Conservation (phyloP, 1,140 invertebrate species). For the Macrobrachium nipponense region DNA sequence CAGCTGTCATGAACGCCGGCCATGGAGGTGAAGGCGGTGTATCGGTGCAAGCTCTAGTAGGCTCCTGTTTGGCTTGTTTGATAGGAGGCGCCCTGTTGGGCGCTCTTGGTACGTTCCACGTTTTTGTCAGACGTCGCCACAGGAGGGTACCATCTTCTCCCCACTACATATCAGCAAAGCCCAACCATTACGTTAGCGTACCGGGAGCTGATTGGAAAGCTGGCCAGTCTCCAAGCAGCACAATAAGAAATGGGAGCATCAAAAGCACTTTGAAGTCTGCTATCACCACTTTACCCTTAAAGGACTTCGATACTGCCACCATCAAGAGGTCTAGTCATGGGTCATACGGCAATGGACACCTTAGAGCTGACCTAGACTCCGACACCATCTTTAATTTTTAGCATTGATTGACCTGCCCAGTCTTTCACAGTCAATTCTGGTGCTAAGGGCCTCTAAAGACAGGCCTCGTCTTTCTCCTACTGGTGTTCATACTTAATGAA, state of each 20-base stretch:
- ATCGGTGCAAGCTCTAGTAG: conserved; percentile 72
- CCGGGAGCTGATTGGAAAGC: conserved; percentile 69
- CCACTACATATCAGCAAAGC: conserved; percentile 73
- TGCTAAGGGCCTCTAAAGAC: conserved; percentile 8
- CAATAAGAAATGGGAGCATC: conserved; percentile 60
- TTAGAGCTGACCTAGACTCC: conserved; percentile 73
- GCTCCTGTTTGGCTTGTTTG: conserved; percentile 72
- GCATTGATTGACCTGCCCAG: conserved; percentile 1
- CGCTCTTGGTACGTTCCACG: conserved; percentile 69
- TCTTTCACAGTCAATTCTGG: conserved; percentile 10
- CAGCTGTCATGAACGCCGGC: neutral
- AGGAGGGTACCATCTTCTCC: conserved; percentile 76
- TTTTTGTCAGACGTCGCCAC: conserved; percentile 68
- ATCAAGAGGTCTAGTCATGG: conserved; percentile 81
- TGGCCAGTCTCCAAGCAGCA: conserved; percentile 38
- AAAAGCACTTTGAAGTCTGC: conserved; percentile 67
- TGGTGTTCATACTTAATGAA: conserved; percentile 9
- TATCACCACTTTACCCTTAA: conserved; percentile 58
- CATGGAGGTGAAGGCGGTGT: conserved; percentile 53
- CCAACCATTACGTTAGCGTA: conserved; percentile 64
- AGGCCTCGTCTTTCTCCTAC: conserved; percentile 7
- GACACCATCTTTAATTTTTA: conserved; percentile 67
- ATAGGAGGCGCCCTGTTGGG: conserved; percentile 69
- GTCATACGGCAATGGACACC: conserved; percentile 69
- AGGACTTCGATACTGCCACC: conserved; percentile 82